Conservation (phyloP, 2,888 invertebrate species). For the Muscina levida region DNA sequence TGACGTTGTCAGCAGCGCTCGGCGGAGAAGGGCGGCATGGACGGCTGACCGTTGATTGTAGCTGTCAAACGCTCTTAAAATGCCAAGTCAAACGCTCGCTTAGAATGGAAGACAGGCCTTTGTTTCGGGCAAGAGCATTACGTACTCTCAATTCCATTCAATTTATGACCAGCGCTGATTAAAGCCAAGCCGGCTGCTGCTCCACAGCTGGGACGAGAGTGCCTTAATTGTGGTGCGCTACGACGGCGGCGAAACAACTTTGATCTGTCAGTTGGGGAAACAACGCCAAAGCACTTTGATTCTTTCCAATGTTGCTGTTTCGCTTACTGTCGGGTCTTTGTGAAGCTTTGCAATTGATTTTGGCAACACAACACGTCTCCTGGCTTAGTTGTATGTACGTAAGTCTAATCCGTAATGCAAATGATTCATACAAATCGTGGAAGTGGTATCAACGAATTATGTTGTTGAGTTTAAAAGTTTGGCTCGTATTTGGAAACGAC, state of each 20-base stretch:
- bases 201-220: no score
- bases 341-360: neutral
- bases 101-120: slow-evolving; percentile 11
- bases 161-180: slow-evolving; percentile 58
- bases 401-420: neutral
- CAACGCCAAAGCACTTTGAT: neutral
- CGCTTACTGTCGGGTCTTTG: slow-evolving; percentile 2
- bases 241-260: slow-evolving; percentile 73
- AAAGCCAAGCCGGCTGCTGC: slow-evolving; percentile 41
- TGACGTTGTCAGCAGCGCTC: slow-evolving; percentile 57
- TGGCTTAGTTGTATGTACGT: neutral
- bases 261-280: slow-evolving; percentile 74
- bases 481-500: no score
- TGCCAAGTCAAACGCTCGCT: slow-evolving; percentile 72
- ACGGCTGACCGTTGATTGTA: slow-evolving; percentile 64
- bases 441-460: neutral
- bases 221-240: slow-evolving; percentile 56
- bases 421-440: neutral
- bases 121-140: neutral
- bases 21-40: slow-evolving; percentile 57
- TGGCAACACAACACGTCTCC: neutral
- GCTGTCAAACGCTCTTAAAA: slow-evolving; percentile 79
- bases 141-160: slow-evolving; percentile 61
- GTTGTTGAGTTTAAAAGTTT: neutral
- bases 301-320: slow-evolving; percentile 16